A percentile compares a stretch with the other conserved stretches of the same genome.
These are phyloP conservation scores for Periparus ater DNA, from an alignment of 2,797 vertebrate genomes.

Conservation along the genomic window DNA sequence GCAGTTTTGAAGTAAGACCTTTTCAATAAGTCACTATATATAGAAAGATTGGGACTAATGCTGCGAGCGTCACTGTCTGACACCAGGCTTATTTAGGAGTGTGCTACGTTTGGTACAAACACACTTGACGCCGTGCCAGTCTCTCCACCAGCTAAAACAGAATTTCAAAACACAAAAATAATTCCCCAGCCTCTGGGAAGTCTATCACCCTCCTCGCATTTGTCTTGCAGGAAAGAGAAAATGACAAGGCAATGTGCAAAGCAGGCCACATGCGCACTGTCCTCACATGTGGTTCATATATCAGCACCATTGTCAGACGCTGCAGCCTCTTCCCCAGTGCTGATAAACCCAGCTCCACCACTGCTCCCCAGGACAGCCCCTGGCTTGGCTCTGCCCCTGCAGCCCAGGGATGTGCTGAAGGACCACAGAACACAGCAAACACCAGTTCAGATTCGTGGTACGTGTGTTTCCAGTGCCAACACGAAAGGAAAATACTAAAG, in stretches of 20 bases:
- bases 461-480: rapidly evolving
- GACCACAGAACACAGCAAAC: not conserved
- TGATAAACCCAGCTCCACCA: not conserved
- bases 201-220: not conserved
- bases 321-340: not conserved
- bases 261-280: not conserved
- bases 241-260: not conserved
- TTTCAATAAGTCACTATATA: constrained; percentile 59
- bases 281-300: constrained; percentile 18
- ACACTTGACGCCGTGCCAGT: not conserved
- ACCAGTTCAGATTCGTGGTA: not conserved
- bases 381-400: not conserved
- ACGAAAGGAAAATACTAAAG: not conserved
- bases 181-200: constrained; percentile 2
- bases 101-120: not conserved
- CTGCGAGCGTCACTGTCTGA: not conserved
- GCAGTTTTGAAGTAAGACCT: constrained; percentile 72
- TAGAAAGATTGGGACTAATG: constrained; percentile 40
- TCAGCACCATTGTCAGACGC: not conserved
- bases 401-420: not conserved
- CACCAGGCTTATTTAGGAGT: constrained; percentile 48
- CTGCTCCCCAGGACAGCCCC: not conserved
- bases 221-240: constrained; percentile 17
- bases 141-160: not conserved
- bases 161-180: not conserved